phyloP scores from a whole-genome alignment of 2,113 vertebrate species.

The Gnathonemus longibarbis region DNA sequence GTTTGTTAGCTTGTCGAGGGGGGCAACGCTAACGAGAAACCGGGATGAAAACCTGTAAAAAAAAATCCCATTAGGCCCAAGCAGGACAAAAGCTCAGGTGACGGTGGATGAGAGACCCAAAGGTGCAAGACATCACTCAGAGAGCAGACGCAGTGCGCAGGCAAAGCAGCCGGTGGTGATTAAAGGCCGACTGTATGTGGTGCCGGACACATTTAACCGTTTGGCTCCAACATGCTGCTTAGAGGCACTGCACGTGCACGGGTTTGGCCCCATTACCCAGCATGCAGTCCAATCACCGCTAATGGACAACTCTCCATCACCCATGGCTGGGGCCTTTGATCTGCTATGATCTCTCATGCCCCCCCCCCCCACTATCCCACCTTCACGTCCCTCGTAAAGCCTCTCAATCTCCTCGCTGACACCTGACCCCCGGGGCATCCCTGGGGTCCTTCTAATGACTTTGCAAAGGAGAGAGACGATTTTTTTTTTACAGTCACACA shows the following conservation, averaged over 20 bases:
- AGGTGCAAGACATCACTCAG: background rate
- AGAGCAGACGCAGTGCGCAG: background rate
- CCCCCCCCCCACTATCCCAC: background rate
- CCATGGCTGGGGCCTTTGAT: conserved; percentile 44
- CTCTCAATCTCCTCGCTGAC: conserved; percentile 28
- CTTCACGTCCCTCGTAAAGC: background rate
- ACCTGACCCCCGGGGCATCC: conserved; percentile 30
- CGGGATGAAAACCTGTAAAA: background rate
- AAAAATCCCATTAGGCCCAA: background rate
- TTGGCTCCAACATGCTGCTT: background rate
- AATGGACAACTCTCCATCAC: conserved; percentile 30
- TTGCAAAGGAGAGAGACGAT: conserved; percentile 31
- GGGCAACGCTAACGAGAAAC: background rate
- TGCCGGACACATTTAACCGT: background rate
- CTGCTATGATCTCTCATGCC: conserved; percentile 30
- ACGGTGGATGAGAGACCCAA: background rate
- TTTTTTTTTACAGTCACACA: conserved; percentile 17
- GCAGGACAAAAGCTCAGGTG: background rate
- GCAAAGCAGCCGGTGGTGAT: background rate
- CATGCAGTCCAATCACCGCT: conserved; percentile 17
- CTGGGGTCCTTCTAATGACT: conserved; percentile 36
- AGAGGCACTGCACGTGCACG: background rate
- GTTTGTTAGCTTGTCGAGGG: conserved; percentile 6
- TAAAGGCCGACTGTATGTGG: background rate
- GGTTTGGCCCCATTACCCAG: conserved; percentile 12